Evolutionary conservation across 92 coral and sea anemone species (phyloP).

Genomic region (Umimayanthus chanpuru): DNA sequence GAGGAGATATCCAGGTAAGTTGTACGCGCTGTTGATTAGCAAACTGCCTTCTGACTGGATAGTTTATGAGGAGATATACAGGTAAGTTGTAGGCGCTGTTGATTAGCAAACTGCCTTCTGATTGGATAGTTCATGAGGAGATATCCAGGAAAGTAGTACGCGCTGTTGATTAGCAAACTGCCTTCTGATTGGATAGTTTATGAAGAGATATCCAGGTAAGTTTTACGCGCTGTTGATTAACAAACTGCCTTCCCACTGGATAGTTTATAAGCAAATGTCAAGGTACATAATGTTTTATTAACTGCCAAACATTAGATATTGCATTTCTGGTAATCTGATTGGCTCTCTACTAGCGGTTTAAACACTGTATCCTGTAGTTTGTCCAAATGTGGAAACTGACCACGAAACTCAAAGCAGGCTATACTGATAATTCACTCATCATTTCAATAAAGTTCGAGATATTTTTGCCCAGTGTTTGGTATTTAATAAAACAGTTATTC

Average conservation of each 20-base stretch:
- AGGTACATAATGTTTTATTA: conserved; percentile 51
- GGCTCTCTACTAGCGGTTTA: too few relatives aligned
- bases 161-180: conserved; percentile 62
- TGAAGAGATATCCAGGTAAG: conserved; percentile 95
- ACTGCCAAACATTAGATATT: too few relatives aligned
- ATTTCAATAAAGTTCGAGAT: too few relatives aligned
- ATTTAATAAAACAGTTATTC: too few relatives aligned
- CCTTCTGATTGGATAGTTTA: conserved; percentile 98
- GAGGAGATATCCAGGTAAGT: conserved; percentile 95
- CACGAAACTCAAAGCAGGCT: too few relatives aligned
- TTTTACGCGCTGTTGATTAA: conserved; percentile 54
- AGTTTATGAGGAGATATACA: conserved; percentile 94
- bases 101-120: conserved; percentile 61
- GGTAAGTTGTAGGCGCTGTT: too few relatives aligned
- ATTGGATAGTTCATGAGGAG: too few relatives aligned
- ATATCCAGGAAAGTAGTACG: conserved; percentile 2
- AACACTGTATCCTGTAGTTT: too few relatives aligned
- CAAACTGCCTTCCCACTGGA: conserved; percentile 90
- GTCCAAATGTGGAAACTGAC: too few relatives aligned
- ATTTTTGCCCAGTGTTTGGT: too few relatives aligned
- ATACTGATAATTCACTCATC: too few relatives aligned
- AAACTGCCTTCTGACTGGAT: conserved; percentile 94
- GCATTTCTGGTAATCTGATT: too few relatives aligned
- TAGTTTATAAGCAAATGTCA: conserved; percentile 95
- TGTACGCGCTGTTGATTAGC: conserved; percentile 53